Percentiles rank a stretch among this genome's conserved stretches.
These are phyloP conservation scores for Microcebus ravelobensis DNA, from an alignment of 2,113 vertebrate species.

Conservation along the genomic window DNA sequence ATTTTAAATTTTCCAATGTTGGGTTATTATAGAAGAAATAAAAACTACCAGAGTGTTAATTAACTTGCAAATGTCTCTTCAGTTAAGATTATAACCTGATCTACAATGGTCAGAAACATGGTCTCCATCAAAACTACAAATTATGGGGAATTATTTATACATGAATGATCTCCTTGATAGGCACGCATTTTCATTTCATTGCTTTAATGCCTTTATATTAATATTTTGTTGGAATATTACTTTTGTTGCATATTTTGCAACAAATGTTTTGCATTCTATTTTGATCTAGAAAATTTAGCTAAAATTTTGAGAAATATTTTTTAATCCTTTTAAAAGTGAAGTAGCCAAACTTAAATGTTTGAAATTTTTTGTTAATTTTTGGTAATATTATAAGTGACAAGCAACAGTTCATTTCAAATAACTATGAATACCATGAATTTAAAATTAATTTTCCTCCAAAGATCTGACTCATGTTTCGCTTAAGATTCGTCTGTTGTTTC, in stretches of 20 bases:
- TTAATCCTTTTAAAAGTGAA: background rate
- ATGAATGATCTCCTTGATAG: background rate
- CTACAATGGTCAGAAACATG: background rate
- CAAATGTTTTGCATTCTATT: background rate
- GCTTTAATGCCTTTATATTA: background rate
- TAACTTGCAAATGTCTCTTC: background rate
- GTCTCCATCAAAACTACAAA: conserved; percentile 25
- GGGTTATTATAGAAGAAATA: background rate
- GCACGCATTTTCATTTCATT: background rate
- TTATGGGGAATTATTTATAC: background rate
- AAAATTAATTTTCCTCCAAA: conserved; percentile 13
- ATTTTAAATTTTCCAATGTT: conserved; percentile 7
- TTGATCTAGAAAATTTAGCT: background rate
- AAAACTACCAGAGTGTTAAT: background rate
- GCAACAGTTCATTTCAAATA: background rate
- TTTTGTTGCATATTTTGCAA: background rate
- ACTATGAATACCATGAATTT: background rate
- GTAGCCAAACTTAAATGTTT: background rate
- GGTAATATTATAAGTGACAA: background rate
- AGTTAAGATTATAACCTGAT: background rate
- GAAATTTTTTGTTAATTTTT: background rate
- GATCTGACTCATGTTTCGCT: background rate
- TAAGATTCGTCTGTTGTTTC: background rate
- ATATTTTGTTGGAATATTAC: background rate
- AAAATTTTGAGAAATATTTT: background rate